phyloP scores from a whole-genome alignment of 2,113 vertebrate genomes.

The Amphiprion ocellaris region DNA sequence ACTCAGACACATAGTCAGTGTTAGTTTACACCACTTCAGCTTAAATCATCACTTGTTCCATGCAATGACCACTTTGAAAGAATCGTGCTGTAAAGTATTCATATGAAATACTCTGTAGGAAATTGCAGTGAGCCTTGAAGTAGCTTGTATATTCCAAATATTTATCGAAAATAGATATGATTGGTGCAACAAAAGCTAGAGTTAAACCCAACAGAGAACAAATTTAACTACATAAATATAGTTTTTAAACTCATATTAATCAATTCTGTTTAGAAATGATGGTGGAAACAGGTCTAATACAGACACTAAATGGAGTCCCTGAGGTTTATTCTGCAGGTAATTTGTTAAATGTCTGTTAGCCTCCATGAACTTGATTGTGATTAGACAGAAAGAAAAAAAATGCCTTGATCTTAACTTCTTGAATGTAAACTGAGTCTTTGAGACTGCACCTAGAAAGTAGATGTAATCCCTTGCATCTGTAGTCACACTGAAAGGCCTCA shows the following conservation, averaged over 20 bases:
- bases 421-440: slow-evolving; percentile 59
- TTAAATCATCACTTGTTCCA: slow-evolving; percentile 20
- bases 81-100: not conserved
- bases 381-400: slow-evolving; percentile 11
- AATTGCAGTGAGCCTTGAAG: not conserved
- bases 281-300: not conserved
- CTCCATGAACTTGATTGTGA: slow-evolving; percentile 2
- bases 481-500: not conserved
- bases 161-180: not conserved
- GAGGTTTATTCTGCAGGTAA: not conserved
- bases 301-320: not conserved
- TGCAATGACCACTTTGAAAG: not conserved
- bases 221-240: not conserved
- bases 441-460: slow-evolving; percentile 10
- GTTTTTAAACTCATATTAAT: no score
- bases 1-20: slow-evolving; percentile 2
- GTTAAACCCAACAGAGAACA: not conserved
- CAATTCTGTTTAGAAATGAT: not conserved
- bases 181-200: not conserved
- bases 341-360: slow-evolving; percentile 17
- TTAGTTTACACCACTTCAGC: slow-evolving; percentile 10
- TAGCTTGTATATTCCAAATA: not conserved
- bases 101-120: not conserved
- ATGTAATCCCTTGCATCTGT: slow-evolving; percentile 15
- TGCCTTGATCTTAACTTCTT: slow-evolving; percentile 42